These are phyloP conservation scores for Nezara viridula DNA, from an alignment of 2,888 invertebrate species.

Conservation along the genomic window DNA sequence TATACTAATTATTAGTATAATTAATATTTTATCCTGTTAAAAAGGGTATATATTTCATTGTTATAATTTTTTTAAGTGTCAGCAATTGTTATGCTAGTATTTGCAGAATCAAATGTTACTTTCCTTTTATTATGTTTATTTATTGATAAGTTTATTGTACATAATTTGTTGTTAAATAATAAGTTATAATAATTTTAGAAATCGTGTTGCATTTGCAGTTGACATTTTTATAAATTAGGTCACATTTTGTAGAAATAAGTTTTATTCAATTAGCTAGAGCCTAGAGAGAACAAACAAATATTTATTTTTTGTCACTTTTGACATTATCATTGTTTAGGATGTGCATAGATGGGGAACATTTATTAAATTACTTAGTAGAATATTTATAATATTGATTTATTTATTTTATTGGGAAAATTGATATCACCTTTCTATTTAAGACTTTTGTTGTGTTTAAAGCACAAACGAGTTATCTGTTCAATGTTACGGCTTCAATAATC, in stretches of 20 bases:
- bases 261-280: not conserved
- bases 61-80: slow-evolving; percentile 10
- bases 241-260: slow-evolving; percentile 2
- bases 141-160: slow-evolving; percentile 42
- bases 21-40: not conserved
- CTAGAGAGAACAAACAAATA: not conserved
- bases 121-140: slow-evolving; percentile 30
- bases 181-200: slow-evolving; percentile 1
- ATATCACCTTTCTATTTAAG: not conserved
- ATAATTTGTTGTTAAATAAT: slow-evolving; percentile 30
- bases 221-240: slow-evolving; percentile 2
- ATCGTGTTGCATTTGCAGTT: slow-evolving; percentile 5
- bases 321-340: not conserved
- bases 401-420: not conserved
- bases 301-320: slow-evolving; percentile 3
- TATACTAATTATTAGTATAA: not conserved
- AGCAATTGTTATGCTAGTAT: slow-evolving; percentile 21
- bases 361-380: not conserved
- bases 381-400: not conserved
- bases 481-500: not conserved
- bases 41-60: not conserved
- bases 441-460: not conserved
- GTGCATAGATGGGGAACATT: not conserved
- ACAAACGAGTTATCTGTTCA: not conserved
- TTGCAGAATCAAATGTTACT: slow-evolving; percentile 31